Base-by-base conservation (phyloP, 92 coral and sea anemone genomes). In the Porites evermanni region DNA sequence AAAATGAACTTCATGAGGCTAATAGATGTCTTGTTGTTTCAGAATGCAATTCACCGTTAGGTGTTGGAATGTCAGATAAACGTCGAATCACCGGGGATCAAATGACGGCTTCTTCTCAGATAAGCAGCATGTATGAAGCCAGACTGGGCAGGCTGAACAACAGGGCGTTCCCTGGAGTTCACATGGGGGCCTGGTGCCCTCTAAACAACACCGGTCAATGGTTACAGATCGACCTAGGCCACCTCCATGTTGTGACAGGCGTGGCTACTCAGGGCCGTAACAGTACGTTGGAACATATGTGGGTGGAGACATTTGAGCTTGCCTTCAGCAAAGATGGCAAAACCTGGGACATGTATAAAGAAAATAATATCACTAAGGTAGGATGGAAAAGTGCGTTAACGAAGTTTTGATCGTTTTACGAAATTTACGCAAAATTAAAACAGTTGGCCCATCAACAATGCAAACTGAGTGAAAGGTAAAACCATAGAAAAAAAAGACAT, bases 271-370 rank as follows among this genome's bases (percentile, higher is more conserved):
- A 89, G 82, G 92, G 92, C 50, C 75, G 92, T 23, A 77, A 64
- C 19, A 65, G 58, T 19, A 24, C 68, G 3, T 26, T 47, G 44
- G 70, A 79, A n/a, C 85, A 68, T 6, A 64, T 64, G 70, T 89
- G 89, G 92, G 96, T 95, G 52, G 87, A 86, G 74, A 89, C 87
- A 2, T 95, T 93, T 69, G 85, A 91, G 72, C 86, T 95, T 14
- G 86, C 94, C 29, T 95, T 86, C 82, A 90, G 98, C 66, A 85
- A 87, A 38, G 92, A 95, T 80, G 93, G 90, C 47, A 21, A 44
- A 17, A 70, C 44, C 0, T 95, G 87, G 80, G 53, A 59, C 8
- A 76, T 38, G 12, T 95, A 95, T 85, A 93, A 76, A 72, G 98
- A 95, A 73, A 92, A 87, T 72, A 85, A 88, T 38, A 86, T 76